These are phyloP conservation scores for Argopecten irradians DNA, from an alignment of 1,140 invertebrate species.

Conservation along the genomic window DNA sequence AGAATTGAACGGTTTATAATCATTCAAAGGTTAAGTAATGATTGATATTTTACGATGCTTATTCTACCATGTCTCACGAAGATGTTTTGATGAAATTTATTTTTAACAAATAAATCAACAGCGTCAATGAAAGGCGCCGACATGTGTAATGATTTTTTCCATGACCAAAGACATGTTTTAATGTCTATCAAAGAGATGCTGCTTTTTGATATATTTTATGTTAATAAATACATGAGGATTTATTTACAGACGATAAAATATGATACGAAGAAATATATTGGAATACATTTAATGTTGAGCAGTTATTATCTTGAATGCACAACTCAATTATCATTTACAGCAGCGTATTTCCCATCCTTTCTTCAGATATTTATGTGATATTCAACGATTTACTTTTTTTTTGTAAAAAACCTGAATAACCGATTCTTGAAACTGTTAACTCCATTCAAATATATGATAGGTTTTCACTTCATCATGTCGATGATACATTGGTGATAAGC, in stretches of 20 bases:
- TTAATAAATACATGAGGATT: neutral
- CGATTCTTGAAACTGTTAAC: neutral
- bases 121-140: no score
- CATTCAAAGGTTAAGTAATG: no score
- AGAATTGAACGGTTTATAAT: no score
- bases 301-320: neutral
- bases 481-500: neutral
- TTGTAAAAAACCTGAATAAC: neutral
- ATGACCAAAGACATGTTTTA: neutral
- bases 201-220: neutral
- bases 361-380: neutral
- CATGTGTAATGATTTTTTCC: neutral
- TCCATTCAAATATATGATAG: neutral
- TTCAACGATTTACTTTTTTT: neutral
- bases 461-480: neutral
- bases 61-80: no score
- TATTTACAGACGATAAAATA: neutral
- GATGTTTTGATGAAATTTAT: no score
- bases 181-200: neutral
- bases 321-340: neutral
- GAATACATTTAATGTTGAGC: no score
- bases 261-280: neutral
- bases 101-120: no score
- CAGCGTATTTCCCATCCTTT: neutral
- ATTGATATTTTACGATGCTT: no score